A percentile compares a stretch with the other conserved stretches of the same genome.
Evolutionary conservation across 2,888 invertebrate genomes (phyloP).

Genomic region (Ennomos erosarius): DNA sequence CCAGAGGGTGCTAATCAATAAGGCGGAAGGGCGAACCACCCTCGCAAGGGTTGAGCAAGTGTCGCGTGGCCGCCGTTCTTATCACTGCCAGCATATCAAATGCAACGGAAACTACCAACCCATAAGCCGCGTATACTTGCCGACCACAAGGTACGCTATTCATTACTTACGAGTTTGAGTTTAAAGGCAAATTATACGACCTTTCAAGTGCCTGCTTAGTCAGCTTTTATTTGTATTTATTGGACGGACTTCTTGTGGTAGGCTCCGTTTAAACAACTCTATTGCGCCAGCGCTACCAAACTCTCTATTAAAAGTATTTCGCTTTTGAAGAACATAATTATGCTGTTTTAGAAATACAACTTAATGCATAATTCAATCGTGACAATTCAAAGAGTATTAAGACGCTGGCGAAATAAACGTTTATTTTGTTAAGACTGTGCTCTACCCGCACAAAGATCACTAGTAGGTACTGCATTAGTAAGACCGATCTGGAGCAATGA

Average conservation of each 20-base stretch:
- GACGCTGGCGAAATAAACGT: not conserved
- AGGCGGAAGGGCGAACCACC: slow-evolving; percentile 80
- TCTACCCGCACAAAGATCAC: slow-evolving; percentile 24
- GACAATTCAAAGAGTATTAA: not conserved
- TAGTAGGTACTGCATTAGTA: slow-evolving; percentile 36
- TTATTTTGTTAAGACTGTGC: slow-evolving; percentile 1
- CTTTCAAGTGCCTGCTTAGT: slow-evolving; percentile 18
- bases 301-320: no score
- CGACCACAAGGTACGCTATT: slow-evolving; percentile 39
- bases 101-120: slow-evolving; percentile 67
- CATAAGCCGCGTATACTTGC: slow-evolving; percentile 44
- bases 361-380: not conserved
- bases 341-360: not conserved
- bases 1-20: slow-evolving; percentile 79
- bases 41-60: slow-evolving; percentile 79
- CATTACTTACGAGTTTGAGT: slow-evolving; percentile 36
- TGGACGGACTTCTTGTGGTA: not conserved
- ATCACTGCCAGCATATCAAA: slow-evolving; percentile 81
- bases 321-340: no score
- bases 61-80: slow-evolving; percentile 77
- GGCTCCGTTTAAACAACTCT: not conserved
- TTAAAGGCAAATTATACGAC: slow-evolving; percentile 33
- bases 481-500: slow-evolving; percentile 54
- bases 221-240: slow-evolving; percentile 13
- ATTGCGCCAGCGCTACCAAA: no score